Percentiles rank a stretch among this genome's conserved stretches.
Evolutionary conservation across 2,888 invertebrate species (phyloP).

Genomic region (Baccha elongata): DNA sequence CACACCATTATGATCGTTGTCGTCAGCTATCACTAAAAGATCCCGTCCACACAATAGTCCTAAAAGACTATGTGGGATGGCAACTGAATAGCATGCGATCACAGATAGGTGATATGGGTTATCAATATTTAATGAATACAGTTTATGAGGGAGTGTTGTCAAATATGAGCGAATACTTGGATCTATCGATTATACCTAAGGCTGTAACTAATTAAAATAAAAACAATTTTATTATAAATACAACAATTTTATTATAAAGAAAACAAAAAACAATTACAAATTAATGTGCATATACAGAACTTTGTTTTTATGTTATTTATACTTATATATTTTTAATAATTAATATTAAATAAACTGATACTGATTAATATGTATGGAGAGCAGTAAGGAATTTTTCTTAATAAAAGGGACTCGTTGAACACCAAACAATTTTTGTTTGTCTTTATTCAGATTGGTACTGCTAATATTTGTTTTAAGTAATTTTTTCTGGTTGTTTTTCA

Average conservation of each 20-base stretch:
- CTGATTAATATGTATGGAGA: conserved; percentile 60
- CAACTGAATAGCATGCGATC: conserved; percentile 88
- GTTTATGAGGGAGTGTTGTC: conserved; percentile 89
- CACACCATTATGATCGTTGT: conserved; percentile 88
- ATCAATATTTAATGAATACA: conserved; percentile 88
- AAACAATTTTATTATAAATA: conserved; percentile 19
- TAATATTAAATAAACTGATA: conserved; percentile 59
- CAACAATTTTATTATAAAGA: conserved; percentile 13
- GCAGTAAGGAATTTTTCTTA: conserved; percentile 63
- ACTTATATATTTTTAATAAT: conserved; percentile 72
- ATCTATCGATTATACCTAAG: conserved; percentile 75
- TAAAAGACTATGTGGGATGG: conserved; percentile 88
- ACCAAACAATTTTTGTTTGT: conserved; percentile 19
- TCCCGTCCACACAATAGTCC: conserved; percentile 90
- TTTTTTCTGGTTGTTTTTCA: too few relatives aligned
- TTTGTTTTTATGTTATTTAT: conserved; percentile 73
- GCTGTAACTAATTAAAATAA: conserved; percentile 65
- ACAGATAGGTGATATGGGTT: conserved; percentile 89
- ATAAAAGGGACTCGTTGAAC: conserved; percentile 70
- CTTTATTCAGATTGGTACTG: background rate
- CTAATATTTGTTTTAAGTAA: too few relatives aligned
- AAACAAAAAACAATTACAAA: conserved; percentile 31
- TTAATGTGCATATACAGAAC: conserved; percentile 66
- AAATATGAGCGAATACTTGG: conserved; percentile 86
- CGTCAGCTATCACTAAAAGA: conserved; percentile 87